Percentiles rank a stretch among this genome's conserved stretches.
Conservation (phyloP, 2,888 invertebrate genomes). For the Acleris laterana region DNA sequence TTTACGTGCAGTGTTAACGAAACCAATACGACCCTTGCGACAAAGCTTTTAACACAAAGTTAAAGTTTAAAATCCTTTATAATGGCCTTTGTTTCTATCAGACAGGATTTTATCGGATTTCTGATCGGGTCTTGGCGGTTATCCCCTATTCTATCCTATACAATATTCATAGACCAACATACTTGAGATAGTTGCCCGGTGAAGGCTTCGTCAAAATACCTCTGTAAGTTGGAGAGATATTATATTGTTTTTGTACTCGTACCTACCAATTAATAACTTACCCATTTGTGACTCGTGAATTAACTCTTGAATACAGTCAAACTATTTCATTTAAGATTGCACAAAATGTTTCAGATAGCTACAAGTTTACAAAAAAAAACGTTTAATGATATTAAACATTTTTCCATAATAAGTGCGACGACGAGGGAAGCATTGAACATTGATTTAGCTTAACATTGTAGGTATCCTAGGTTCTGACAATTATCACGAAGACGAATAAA, state of each 20-base stretch:
- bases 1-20: background rate
- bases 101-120: slow-evolving; percentile 48
- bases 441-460: too few species aligned
- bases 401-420: too few species aligned
- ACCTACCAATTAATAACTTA: slow-evolving; percentile 3
- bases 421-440: too few species aligned
- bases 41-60: slow-evolving; percentile 46
- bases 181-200: slow-evolving; percentile 20
- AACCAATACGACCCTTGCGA: background rate
- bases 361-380: too few species aligned
- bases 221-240: background rate
- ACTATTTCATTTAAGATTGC: too few species aligned
- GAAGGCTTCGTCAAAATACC: slow-evolving; percentile 14
- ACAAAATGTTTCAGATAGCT: too few species aligned
- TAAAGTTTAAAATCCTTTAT: slow-evolving; percentile 51
- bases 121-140: slow-evolving; percentile 35
- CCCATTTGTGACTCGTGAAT: too few species aligned
- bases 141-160: slow-evolving; percentile 43
- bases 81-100: slow-evolving; percentile 48
- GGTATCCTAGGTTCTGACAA: too few species aligned
- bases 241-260: background rate
- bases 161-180: slow-evolving; percentile 43
- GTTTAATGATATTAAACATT: too few species aligned
- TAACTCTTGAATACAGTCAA: too few species aligned
- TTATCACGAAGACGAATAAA: too few species aligned